These are phyloP conservation scores for Eumeta japonica DNA, from an alignment of 1,140 invertebrate genomes.

Conservation along the genomic window DNA sequence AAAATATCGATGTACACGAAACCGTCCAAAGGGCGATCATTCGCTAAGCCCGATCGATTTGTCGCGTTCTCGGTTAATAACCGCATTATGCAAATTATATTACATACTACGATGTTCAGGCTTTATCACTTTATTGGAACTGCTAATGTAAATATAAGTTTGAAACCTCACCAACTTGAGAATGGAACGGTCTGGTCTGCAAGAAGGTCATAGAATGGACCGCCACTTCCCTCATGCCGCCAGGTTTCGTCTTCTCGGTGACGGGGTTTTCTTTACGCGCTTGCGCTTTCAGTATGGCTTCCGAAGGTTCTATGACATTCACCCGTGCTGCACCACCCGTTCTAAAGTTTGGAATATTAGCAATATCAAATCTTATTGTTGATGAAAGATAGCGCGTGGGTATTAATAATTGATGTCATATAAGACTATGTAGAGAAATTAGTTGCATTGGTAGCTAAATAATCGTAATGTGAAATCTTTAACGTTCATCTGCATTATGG, in stretches of 20 bases:
- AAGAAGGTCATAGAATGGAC: slow-evolving; percentile 62
- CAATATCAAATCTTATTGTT: neutral
- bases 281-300: slow-evolving; percentile 30
- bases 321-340: slow-evolving; percentile 9
- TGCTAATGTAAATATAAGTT: neutral
- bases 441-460: too few relatives aligned
- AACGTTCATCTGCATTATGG: too few relatives aligned
- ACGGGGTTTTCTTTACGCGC: slow-evolving; percentile 31
- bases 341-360: neutral
- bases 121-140: neutral
- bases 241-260: slow-evolving; percentile 21
- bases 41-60: neutral
- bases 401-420: too few relatives aligned
- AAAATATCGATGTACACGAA: neutral
- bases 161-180: slow-evolving; percentile 42
- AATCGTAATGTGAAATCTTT: too few relatives aligned
- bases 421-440: too few relatives aligned
- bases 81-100: neutral
- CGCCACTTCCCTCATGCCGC: slow-evolving; percentile 39
- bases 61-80: neutral
- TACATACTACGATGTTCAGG: neutral
- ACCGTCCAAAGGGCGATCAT: too few relatives aligned
- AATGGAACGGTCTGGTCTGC: slow-evolving; percentile 43
- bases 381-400: too few relatives aligned
- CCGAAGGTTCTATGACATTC: slow-evolving; percentile 15